phyloP scores from a whole-genome alignment of 2,113 vertebrate genomes.

The Trachemys scripta region DNA sequence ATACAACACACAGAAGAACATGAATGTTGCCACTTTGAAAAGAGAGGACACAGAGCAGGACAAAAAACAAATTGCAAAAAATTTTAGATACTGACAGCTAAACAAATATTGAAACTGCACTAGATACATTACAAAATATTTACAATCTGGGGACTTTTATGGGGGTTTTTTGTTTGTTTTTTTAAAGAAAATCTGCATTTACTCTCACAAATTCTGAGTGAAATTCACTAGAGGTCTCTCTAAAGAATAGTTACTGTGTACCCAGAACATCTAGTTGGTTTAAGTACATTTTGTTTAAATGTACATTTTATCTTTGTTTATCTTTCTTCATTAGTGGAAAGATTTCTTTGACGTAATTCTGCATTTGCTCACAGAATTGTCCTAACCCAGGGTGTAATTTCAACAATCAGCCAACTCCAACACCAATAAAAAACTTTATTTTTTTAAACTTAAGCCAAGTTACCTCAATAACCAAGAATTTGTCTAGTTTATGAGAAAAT shows the following conservation, averaged over 20 bases:
- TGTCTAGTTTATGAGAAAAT: not conserved
- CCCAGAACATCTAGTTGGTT: not conserved
- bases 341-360: not conserved
- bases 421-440: not conserved
- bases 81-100: not conserved
- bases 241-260: not conserved
- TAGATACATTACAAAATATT: not conserved
- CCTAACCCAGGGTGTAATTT: not conserved
- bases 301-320: not conserved
- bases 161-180: not conserved
- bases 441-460: not conserved
- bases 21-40: not conserved
- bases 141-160: not conserved
- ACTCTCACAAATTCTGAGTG: not conserved
- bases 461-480: not conserved
- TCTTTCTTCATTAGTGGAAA: not conserved
- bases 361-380: not conserved
- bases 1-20: not conserved
- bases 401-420: not conserved
- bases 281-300: not conserved
- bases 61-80: not conserved
- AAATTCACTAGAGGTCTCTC: not conserved
- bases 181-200: not conserved
- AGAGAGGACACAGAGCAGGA: not conserved
- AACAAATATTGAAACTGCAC: not conserved